Conservation (phyloP, 2,113 vertebrate genomes). For the Megaleporinus macrocephalus region DNA sequence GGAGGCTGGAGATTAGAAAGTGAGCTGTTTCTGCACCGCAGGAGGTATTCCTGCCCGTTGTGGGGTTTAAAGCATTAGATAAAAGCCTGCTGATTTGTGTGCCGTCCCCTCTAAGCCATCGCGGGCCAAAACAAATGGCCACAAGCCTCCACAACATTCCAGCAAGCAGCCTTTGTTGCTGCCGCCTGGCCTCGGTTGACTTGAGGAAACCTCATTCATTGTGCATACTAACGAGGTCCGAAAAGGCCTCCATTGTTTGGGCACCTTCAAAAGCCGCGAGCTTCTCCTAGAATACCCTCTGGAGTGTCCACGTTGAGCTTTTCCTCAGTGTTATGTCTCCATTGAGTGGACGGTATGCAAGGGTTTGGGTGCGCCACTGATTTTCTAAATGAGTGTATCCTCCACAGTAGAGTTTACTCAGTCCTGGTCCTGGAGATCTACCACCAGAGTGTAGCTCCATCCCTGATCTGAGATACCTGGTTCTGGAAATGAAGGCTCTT, state of each 20-base stretch:
- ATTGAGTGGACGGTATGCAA: neutral
- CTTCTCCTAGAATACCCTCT: neutral
- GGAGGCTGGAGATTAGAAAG: conserved; percentile 24
- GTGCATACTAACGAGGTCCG: conserved; percentile 37
- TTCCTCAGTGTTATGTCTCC: neutral
- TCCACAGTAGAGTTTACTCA: too few relatives aligned
- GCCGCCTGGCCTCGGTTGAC: conserved; percentile 6
- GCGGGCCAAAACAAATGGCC: conserved; percentile 34
- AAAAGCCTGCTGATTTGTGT: conserved; percentile 27
- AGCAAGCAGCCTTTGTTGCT: conserved; percentile 28
- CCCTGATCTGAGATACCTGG: too few relatives aligned
- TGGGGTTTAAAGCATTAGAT: conserved; percentile 12
- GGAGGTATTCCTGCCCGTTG: conserved; percentile 33
- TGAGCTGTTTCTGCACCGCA: conserved; percentile 5
- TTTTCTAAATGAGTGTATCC: too few relatives aligned
- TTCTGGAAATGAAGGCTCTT: too few relatives aligned
- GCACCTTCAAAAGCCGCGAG: neutral
- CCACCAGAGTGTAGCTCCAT: too few relatives aligned
- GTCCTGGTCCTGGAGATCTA: too few relatives aligned
- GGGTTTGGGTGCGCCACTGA: too few relatives aligned
- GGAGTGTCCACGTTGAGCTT: too few relatives aligned
- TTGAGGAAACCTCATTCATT: conserved; percentile 8
- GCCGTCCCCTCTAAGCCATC: conserved; percentile 22
- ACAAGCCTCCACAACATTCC: neutral
- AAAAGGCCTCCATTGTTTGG: conserved; percentile 35